A percentile compares a stretch with the other conserved stretches of the same genome.
Evolutionary conservation across 2,888 invertebrate genomes (phyloP).

Genomic region (Coleophora deauratella): DNA sequence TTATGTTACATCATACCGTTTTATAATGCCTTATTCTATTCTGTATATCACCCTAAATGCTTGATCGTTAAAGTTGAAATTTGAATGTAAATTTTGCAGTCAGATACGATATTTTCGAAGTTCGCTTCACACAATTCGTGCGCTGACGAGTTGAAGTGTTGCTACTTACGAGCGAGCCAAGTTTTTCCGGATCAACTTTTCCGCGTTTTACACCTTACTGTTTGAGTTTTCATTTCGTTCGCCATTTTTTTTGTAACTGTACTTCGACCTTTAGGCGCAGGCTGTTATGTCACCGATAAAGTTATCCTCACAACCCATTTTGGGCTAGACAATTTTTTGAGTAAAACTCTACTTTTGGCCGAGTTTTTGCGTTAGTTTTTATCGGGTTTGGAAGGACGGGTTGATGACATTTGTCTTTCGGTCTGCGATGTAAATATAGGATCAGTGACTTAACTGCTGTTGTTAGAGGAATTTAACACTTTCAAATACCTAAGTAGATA

Average conservation of each 20-base stretch:
- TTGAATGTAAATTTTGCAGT: constrained; percentile 3
- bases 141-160: constrained; percentile 40
- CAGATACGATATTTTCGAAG: constrained; percentile 23
- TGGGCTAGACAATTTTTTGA: constrained; percentile 10
- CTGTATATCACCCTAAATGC: constrained; percentile 14
- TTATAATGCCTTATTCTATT: constrained; percentile 51
- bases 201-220: constrained; percentile 37
- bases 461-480: too few species aligned
- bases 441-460: too few species aligned
- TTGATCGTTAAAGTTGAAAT: constrained; percentile 11
- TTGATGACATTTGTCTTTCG: background rate
- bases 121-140: constrained; percentile 16
- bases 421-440: too few species aligned
- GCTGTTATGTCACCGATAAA: background rate
- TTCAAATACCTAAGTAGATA: too few species aligned
- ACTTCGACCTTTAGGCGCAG: constrained; percentile 4
- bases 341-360: constrained; percentile 1
- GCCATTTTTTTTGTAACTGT: constrained; percentile 18
- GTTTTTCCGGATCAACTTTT: constrained; percentile 66
- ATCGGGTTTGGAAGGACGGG: background rate
- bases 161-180: constrained; percentile 51
- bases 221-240: constrained; percentile 23
- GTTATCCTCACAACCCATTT: background rate
- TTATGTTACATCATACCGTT: constrained; percentile 63
- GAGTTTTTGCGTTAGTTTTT: constrained; percentile 1